Conservation (phyloP, 2,888 invertebrate species). For the Drosophila seclusa region DNA sequence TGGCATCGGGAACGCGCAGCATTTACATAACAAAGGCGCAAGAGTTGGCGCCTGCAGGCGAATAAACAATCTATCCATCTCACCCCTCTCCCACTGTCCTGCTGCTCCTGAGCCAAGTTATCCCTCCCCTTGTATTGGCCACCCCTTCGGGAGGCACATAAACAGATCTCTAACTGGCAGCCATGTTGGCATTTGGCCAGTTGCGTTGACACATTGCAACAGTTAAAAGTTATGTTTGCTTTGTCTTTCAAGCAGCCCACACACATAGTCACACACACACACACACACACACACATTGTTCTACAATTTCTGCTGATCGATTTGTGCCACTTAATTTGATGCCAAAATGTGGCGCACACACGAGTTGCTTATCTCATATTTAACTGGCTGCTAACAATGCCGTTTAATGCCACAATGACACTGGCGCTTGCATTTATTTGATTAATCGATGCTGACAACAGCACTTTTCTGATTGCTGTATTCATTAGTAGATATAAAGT, state of each 20-base stretch:
- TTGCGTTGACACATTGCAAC: slow-evolving; percentile 74
- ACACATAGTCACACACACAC: slow-evolving; percentile 45
- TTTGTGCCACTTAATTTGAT: slow-evolving; percentile 73
- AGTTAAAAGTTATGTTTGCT: slow-evolving; percentile 36
- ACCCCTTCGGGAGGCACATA: slow-evolving; percentile 21
- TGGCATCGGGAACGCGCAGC: slow-evolving; percentile 49
- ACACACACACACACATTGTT: slow-evolving; percentile 21
- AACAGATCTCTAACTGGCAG: slow-evolving; percentile 32
- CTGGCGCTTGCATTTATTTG: neutral
- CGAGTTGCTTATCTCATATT: slow-evolving; percentile 58
- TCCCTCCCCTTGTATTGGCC: neutral
- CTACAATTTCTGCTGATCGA: slow-evolving; percentile 61
- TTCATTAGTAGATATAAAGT: neutral
- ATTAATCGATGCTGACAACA: slow-evolving; percentile 2
- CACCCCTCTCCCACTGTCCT: neutral
- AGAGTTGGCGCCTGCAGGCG: slow-evolving; percentile 70
- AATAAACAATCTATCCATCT: slow-evolving; percentile 46
- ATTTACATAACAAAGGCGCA: slow-evolving; percentile 79
- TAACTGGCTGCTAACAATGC: slow-evolving; percentile 53
- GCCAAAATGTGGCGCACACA: slow-evolving; percentile 57
- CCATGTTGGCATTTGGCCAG: slow-evolving; percentile 53
- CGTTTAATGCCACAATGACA: slow-evolving; percentile 53
- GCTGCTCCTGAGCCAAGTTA: neutral
- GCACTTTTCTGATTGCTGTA: neutral
- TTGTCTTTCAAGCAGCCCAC: slow-evolving; percentile 54